Conservation (phyloP, 2,888 invertebrate genomes). For the Tipula helvola region DNA sequence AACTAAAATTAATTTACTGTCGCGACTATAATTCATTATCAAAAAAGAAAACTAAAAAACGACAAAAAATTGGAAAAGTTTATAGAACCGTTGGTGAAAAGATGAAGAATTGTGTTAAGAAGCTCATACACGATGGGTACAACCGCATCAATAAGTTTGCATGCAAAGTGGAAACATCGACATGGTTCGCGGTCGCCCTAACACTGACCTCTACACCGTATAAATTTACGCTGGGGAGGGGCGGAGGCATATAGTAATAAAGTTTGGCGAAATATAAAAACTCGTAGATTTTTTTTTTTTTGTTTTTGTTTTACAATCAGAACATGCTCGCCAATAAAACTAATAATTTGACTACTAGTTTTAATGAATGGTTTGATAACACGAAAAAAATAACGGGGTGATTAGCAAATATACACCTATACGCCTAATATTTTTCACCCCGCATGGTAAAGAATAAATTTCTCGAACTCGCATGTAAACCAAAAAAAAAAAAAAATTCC, state of each 20-base stretch:
- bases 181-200: not conserved
- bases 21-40: not conserved
- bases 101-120: not conserved
- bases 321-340: not conserved
- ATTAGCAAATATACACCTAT: not conserved
- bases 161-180: not conserved
- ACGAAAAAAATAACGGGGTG: not conserved
- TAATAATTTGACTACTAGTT: not conserved
- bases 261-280: not conserved
- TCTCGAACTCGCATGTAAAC: not conserved
- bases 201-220: not conserved
- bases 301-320: not conserved
- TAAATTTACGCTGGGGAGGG: not conserved
- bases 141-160: not conserved
- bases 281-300: not conserved
- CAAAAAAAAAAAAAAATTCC: not conserved
- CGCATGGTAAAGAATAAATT: not conserved
- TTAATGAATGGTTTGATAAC: not conserved
- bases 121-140: not conserved
- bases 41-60: not conserved
- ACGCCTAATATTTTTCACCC: not conserved
- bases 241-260: not conserved
- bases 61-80: not conserved
- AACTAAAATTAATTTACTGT: not conserved
- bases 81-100: not conserved